Evolutionary conservation across 2,113 vertebrate genomes (phyloP).

Genomic region (Atlantisia rogersi): DNA sequence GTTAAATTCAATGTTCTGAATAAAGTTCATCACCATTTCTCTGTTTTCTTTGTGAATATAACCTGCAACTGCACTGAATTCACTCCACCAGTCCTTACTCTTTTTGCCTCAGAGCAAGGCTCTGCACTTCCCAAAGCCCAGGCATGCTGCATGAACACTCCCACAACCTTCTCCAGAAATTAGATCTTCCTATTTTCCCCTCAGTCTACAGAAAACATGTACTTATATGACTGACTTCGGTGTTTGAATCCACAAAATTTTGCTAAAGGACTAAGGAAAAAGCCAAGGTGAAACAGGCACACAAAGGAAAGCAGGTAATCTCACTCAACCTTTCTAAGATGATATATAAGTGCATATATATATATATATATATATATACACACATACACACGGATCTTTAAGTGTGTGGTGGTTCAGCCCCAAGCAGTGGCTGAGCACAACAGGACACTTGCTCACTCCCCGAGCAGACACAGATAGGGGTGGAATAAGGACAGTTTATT

Average conservation of each 20-base stretch:
- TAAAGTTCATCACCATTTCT: neutral
- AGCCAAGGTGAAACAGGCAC: neutral
- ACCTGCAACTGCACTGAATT: neutral
- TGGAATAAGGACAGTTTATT: too few relatives aligned
- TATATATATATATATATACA: too few relatives aligned
- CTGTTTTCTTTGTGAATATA: neutral
- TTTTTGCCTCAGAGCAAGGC: neutral
- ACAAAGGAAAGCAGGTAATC: neutral
- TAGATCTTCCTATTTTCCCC: neutral
- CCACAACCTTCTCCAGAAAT: neutral
- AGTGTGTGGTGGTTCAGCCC: too few relatives aligned
- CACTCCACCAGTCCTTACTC: neutral
- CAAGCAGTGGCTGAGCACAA: too few relatives aligned
- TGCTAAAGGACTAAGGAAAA: neutral
- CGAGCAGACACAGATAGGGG: too few relatives aligned
- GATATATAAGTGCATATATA: fast-evolving
- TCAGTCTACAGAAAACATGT: neutral
- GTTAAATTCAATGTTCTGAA: neutral
- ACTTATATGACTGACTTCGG: neutral
- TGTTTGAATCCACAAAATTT: neutral
- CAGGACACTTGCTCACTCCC: too few relatives aligned
- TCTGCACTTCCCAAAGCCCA: neutral
- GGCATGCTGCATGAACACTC: neutral
- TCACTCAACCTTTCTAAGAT: neutral
- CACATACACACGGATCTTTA: neutral